phyloP scores from a whole-genome alignment of 2,797 vertebrate genomes.

The Nannoperca australis region DNA sequence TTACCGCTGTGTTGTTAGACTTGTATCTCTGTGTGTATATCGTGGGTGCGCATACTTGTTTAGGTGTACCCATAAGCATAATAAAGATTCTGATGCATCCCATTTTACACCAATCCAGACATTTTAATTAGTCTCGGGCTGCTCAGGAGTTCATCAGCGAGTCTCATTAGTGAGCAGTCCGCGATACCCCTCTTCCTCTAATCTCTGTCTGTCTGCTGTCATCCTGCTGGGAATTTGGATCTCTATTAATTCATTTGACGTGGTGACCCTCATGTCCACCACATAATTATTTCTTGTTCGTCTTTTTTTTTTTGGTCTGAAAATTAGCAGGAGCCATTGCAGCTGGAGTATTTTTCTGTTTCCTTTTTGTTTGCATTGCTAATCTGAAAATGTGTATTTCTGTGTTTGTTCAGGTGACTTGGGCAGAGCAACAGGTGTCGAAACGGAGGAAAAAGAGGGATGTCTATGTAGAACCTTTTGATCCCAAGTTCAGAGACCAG shows the following conservation, averaged over 20 bases:
- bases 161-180: conserved; percentile 70
- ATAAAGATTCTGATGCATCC: conserved; percentile 34
- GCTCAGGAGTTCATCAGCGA: conserved; percentile 62
- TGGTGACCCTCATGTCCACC: conserved; percentile 47
- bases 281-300: conserved; percentile 47
- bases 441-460: conserved; percentile 93
- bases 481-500: conserved; percentile 95
- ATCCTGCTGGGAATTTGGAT: conserved; percentile 58
- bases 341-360: neutral
- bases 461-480: conserved; percentile 87
- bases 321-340: neutral
- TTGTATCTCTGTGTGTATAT: conserved; percentile 12
- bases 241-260: conserved; percentile 68
- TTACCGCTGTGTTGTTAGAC: conserved; percentile 16
- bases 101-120: conserved; percentile 39
- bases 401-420: conserved; percentile 87
- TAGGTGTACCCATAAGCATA: conserved; percentile 22
- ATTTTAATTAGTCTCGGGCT: conserved; percentile 72
- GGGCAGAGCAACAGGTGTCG: conserved; percentile 95
- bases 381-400: conserved; percentile 6
- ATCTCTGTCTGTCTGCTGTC: conserved; percentile 62
- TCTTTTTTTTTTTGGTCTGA: conserved; percentile 10
- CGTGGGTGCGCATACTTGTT: conserved; percentile 22
- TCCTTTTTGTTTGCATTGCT: neutral
- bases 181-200: conserved; percentile 55